These are phyloP conservation scores for Desoria tigrina DNA, from an alignment of 2,888 invertebrate genomes.

Conservation along the genomic window DNA sequence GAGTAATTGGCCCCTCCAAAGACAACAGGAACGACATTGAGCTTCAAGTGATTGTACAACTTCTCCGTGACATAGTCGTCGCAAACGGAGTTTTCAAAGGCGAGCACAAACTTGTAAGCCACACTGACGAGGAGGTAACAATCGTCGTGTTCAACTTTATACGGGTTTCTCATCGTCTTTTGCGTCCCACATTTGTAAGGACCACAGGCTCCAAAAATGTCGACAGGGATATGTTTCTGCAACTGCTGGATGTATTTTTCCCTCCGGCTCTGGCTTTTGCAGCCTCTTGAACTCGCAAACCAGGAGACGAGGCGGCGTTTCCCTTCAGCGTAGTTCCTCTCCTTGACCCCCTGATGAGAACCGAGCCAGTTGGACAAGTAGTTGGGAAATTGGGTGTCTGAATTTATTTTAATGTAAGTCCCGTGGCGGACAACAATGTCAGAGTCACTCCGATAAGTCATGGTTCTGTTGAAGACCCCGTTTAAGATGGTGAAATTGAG, in stretches of 20 bases:
- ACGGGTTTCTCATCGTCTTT: slow-evolving; percentile 53
- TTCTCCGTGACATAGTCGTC: slow-evolving; percentile 72
- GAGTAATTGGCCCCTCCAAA: slow-evolving; percentile 52
- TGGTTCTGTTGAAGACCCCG: slow-evolving; percentile 63
- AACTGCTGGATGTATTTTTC: slow-evolving; percentile 55
- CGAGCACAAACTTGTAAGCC: slow-evolving; percentile 68
- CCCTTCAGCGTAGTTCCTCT: slow-evolving; percentile 48
- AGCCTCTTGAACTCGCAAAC: slow-evolving; percentile 47
- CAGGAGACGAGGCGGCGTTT: slow-evolving; percentile 51
- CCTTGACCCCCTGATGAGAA: slow-evolving; percentile 35
- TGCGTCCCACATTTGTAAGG: slow-evolving; percentile 55
- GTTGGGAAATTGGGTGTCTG: slow-evolving; percentile 25
- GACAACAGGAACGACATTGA: slow-evolving; percentile 52
- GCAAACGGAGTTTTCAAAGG: slow-evolving; percentile 71
- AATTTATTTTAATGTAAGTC: slow-evolving; percentile 15
- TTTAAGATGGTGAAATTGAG: slow-evolving; percentile 59
- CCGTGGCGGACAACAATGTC: slow-evolving; percentile 59
- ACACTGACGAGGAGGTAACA: slow-evolving; percentile 61
- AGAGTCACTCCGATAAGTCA: slow-evolving; percentile 60
- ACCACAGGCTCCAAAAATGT: slow-evolving; percentile 56
- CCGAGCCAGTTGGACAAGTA: slow-evolving; percentile 30
- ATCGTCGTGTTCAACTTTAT: slow-evolving; percentile 58
- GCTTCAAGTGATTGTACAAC: slow-evolving; percentile 55
- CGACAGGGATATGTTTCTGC: slow-evolving; percentile 55
- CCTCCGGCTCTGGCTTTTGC: slow-evolving; percentile 54